Conservation (phyloP, 2,797 vertebrate species). For the Eulemur rubriventer region DNA sequence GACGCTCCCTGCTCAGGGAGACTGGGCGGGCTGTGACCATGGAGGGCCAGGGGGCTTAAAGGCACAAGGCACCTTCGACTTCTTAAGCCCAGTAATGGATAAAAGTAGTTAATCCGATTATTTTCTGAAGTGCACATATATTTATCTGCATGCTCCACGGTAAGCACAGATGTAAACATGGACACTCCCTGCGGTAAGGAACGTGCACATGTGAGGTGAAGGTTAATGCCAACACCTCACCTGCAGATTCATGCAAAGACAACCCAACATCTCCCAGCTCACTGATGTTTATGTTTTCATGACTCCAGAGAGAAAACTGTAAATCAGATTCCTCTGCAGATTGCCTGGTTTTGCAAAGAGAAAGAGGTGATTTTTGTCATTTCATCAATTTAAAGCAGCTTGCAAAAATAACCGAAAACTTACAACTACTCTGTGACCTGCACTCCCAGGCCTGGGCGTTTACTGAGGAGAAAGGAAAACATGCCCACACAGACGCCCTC, state of each 20-base stretch:
- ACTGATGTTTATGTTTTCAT: fast-evolving
- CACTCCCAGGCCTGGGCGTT: background rate
- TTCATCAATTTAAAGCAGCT: background rate
- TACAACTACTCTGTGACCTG: background rate
- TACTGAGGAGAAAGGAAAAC: background rate
- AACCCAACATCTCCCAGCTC: background rate
- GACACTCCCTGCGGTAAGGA: background rate
- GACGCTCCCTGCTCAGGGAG: background rate
- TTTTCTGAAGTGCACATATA: background rate
- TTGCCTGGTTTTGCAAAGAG: background rate
- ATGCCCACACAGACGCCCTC: background rate
- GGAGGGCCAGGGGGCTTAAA: background rate
- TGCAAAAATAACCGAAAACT: background rate
- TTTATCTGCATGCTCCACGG: background rate
- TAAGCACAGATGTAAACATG: no score
- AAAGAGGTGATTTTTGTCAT: background rate
- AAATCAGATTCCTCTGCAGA: background rate
- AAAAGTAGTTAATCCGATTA: background rate
- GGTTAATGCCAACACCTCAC: background rate
- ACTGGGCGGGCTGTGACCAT: background rate
- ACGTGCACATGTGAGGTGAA: background rate
- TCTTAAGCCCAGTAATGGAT: background rate
- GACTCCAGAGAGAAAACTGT: background rate
- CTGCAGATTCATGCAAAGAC: background rate
- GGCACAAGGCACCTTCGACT: background rate